Percentiles rank a stretch among this genome's conserved stretches.
These are phyloP conservation scores for Anabacerthia variegaticeps DNA, from an alignment of 2,797 vertebrate genomes.

Conservation along the genomic window DNA sequence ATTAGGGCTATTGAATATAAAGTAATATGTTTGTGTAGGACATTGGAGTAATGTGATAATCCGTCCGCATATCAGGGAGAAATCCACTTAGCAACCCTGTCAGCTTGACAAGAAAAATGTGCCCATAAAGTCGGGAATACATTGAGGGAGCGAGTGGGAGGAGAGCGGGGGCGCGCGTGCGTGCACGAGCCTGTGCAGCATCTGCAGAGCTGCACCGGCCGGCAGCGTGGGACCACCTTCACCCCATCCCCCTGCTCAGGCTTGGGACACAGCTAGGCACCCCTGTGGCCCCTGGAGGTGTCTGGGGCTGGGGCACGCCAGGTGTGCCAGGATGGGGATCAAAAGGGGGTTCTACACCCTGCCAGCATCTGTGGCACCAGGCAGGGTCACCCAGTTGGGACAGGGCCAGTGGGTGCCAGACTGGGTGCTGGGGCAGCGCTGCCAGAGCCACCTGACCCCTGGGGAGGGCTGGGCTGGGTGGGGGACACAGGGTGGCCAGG, in stretches of 20 bases:
- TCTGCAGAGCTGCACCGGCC: background rate
- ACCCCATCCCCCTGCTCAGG: background rate
- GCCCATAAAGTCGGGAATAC: slow-evolving; percentile 78
- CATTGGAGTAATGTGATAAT: slow-evolving; percentile 83
- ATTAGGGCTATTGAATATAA: slow-evolving; percentile 89
- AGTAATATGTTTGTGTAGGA: slow-evolving; percentile 85
- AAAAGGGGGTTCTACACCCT: accelerated
- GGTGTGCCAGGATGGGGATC: accelerated
- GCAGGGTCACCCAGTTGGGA: background rate
- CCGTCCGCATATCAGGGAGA: slow-evolving; percentile 79
- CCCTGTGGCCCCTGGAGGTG: background rate
- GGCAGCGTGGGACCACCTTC: background rate
- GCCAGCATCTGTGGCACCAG: accelerated
- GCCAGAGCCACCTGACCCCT: accelerated
- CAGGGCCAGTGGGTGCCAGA: background rate
- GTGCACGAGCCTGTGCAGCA: background rate
- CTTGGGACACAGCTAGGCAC: background rate
- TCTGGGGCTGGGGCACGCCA: accelerated
- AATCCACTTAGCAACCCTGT: slow-evolving; percentile 81
- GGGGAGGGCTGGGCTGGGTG: background rate
- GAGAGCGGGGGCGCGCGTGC: background rate
- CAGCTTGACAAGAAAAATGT: slow-evolving; percentile 78
- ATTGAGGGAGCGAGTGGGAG: slow-evolving; percentile 36
- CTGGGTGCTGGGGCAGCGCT: background rate
- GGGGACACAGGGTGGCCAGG: background rate